Conservation (phyloP, 2,888 invertebrate species). For the Cyclophora punctaria region DNA sequence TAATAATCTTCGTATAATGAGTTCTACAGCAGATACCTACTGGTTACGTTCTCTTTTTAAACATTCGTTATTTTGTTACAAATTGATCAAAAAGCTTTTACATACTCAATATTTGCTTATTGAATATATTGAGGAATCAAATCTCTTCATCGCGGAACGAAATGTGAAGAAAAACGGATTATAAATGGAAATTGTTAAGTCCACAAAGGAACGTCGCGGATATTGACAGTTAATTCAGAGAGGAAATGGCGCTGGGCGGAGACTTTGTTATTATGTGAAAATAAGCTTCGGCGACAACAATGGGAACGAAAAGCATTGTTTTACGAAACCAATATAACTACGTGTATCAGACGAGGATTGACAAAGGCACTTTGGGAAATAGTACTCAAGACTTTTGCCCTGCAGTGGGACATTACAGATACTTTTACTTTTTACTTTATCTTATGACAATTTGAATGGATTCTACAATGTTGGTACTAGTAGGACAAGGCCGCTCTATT, state of each 20-base stretch:
- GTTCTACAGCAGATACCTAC: background rate
- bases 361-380: no score
- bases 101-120: background rate
- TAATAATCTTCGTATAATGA: background rate
- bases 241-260: background rate
- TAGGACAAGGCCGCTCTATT: no score
- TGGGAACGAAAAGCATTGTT: no score
- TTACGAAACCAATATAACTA: no score
- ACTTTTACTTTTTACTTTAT: no score
- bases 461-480: no score
- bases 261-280: no score
- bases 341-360: no score
- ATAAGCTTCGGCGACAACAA: no score
- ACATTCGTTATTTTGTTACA: background rate
- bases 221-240: slow-evolving; percentile 8
- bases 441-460: no score
- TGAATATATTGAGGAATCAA: slow-evolving; percentile 4
- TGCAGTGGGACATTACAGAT: no score
- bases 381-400: no score
- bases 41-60: background rate
- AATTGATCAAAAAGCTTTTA: background rate
- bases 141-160: slow-evolving; percentile 7
- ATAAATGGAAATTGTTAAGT: slow-evolving; percentile 14
- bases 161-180: slow-evolving; percentile 14
- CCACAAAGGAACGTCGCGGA: slow-evolving; percentile 9